Evolutionary conservation across 2,797 vertebrate genomes (phyloP), one percentile per base, ranked within the genome.

Genomic region (Takifugu ocellatus): DNA sequence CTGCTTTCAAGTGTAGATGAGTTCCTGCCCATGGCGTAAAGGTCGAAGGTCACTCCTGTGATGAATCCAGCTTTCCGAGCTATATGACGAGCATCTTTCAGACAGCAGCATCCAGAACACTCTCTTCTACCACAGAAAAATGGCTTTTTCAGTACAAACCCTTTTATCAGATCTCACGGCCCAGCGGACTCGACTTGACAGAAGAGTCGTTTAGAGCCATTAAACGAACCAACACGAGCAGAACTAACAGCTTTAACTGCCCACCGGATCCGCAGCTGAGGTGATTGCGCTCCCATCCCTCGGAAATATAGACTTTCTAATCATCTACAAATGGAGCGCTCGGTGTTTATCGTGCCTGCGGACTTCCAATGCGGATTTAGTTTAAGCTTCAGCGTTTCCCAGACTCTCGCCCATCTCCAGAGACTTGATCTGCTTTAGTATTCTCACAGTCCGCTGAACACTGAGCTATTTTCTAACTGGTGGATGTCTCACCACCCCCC

Each of bases 401-500:
- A 25, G 15, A 5, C 36, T 58, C 33, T 2, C 9, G 50, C 65
- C 54, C 25, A 7, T 46, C 51, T 66, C 58, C 52, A 12, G 64
- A 55, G 24, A 47, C 49, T 33, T 26, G 16, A 33, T 43, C 55
- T 53, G 11, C 56, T 70, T 72, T 43, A 44, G 27, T 67, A 58
- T 64, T 69, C 59, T 49, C 16, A 47, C 43, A 27, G 43, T 61
- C 58, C 46, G 26, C 46, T 48, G 51, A 47, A 59, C 54, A 50
- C 49, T 16, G 56, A 61, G 54, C 50, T 63, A 56, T 68, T 75
- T 63, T 59, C 59, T 65, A 50, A 21, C 73, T 36, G 42, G 31
- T 56, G 11, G 49, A 57, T 49, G 50, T 45, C 56, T 31, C 39
- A 46, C 11, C 2, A 10, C 36, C 9, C 36, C 36, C 36, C 36